Evolutionary conservation across 2,113 vertebrate genomes (phyloP), one percentile per base, ranked within the genome.

Genomic region (Condylura cristata): DNA sequence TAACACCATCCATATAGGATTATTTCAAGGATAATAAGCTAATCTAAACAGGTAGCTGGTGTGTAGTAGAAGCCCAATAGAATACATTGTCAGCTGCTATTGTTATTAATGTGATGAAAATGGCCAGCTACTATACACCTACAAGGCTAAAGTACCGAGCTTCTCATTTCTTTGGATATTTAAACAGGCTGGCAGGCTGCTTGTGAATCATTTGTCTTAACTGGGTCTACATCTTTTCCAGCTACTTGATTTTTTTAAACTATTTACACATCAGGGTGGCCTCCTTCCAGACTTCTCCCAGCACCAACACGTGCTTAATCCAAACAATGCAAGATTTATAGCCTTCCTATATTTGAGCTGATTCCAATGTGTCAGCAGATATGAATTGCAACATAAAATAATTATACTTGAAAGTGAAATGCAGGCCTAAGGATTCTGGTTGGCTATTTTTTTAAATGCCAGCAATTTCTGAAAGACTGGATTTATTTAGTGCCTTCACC

Each of bases 371-470:
- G 93, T 95, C 95, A 85, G 87, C 88, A 88, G 84, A 92, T 94
- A 97, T 93, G 90, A 97, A 97, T 66, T 96, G 93, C 81, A 92
- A 95, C 87, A 58, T 94, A 90, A 97, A 96, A 96, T 93, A 97
- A 96, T 95, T 96, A 96, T 37, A 88, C 89, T 94, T 96, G 89
- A 94, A 95, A 96, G 94, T 95, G 90, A 94, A 96, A 97, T 58
- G 92, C 92, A 92, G 82, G 87, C 63, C 93, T 92, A 76, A 65
- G 78, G 87, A 94, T 96, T 84, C 75, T 68, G 61, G 84, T 89
- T 95, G 75, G 93, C 48, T 82, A 46, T 86, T 89, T 76, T 83
- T 82, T 88, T 56, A 8, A 93, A 91, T 85, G 90, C 90, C 92
- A 96, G 93, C 46, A 70, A 91, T 92, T 97, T 97, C 76, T 96